Percentiles rank a stretch among this genome's conserved stretches.
Evolutionary conservation across 1,140 invertebrate genomes (phyloP).

Genomic region (Phymorhynchus buccinoides): DNA sequence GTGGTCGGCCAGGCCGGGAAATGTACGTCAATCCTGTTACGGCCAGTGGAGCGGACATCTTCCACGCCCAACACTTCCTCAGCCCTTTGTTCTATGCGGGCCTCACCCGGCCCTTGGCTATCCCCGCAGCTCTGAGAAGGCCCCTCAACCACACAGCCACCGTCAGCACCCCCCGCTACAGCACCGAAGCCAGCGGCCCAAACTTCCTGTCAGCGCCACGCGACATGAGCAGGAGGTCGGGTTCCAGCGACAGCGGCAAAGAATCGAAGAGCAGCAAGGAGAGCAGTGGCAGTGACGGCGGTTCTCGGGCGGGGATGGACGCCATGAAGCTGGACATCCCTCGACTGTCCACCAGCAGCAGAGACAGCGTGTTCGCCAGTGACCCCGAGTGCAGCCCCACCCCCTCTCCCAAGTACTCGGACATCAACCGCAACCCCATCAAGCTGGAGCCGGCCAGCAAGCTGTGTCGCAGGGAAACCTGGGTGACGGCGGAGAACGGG

Average conservation of each 20-base stretch:
- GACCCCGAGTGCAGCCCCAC: slow-evolving; percentile 33
- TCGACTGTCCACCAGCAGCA: slow-evolving; percentile 37
- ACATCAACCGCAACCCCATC: slow-evolving; percentile 40
- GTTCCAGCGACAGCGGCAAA: neutral
- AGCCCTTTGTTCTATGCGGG: slow-evolving; percentile 19
- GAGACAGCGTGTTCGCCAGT: slow-evolving; percentile 37
- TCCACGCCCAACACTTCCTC: slow-evolving; percentile 30
- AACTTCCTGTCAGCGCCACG: neutral
- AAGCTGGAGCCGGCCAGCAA: slow-evolving; percentile 34
- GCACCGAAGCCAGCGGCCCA: neutral
- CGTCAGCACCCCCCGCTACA: neutral
- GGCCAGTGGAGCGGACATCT: neutral
- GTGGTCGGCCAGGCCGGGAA: slow-evolving; percentile 14
- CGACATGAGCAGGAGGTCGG: slow-evolving; percentile 9
- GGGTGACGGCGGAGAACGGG: slow-evolving; percentile 11
- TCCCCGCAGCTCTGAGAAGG: neutral
- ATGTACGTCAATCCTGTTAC: slow-evolving; percentile 17
- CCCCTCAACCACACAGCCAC: neutral
- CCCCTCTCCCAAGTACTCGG: slow-evolving; percentile 29
- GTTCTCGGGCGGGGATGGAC: neutral
- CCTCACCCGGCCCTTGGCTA: neutral
- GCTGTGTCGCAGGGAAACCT: slow-evolving; percentile 21
- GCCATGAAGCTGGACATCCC: slow-evolving; percentile 33
- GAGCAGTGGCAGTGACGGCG: neutral
- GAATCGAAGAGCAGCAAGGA: neutral